Percentiles rank a stretch among this genome's conserved stretches.
These are phyloP conservation scores for Argyra leucocephala DNA, from an alignment of 2,888 invertebrate genomes.

Conservation along the genomic window DNA sequence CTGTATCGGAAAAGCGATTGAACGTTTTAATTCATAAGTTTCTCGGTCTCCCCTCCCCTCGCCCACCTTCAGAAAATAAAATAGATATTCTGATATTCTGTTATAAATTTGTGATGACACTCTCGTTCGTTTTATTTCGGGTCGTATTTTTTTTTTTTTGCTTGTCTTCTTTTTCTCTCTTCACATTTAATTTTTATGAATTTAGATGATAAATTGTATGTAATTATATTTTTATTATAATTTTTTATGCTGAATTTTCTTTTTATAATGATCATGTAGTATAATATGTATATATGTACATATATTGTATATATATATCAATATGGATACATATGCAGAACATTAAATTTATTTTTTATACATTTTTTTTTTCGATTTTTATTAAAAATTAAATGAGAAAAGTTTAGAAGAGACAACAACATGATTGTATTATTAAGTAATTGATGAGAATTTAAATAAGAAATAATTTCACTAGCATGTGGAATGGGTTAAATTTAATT, in stretches of 20 bases:
- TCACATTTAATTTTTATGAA: background rate
- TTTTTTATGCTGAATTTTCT: background rate
- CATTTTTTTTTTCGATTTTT: too few species aligned
- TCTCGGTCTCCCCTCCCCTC: too few species aligned
- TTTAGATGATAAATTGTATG: background rate
- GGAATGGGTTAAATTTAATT: background rate
- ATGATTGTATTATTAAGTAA: background rate
- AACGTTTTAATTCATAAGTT: too few species aligned
- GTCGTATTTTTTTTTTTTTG: background rate
- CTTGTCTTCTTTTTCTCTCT: background rate
- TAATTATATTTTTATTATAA: background rate
- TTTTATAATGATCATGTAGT: background rate
- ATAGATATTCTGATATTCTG: too few species aligned
- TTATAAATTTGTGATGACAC: background rate
- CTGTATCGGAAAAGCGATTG: too few species aligned
- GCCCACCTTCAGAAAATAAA: too few species aligned
- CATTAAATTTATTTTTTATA: too few species aligned
- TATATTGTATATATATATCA: too few species aligned
- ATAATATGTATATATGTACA: too few species aligned
- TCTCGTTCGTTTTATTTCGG: constrained; percentile 1
- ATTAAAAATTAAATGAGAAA: too few species aligned
- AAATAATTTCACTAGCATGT: background rate
- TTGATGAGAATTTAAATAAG: constrained; percentile 1
- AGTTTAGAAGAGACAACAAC: background rate
- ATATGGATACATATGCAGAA: too few species aligned